A percentile compares a stretch with the other conserved stretches of the same genome.
Evolutionary conservation across 2,888 invertebrate genomes (phyloP).

Genomic region (Eucriotettix oculatus): DNA sequence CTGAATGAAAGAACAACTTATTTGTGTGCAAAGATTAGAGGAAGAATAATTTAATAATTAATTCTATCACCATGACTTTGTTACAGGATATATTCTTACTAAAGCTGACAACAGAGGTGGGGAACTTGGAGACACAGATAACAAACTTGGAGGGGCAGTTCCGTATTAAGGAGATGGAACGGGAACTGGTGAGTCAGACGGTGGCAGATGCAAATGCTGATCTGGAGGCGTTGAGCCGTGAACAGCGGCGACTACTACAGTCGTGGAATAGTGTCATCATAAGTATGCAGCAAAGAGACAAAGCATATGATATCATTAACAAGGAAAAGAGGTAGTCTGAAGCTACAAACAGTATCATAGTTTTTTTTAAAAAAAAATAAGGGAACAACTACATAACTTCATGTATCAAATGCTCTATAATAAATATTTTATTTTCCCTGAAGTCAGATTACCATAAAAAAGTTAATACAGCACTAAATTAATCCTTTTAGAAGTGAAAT

Average conservation of each 20-base stretch:
- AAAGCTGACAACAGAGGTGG: conserved; percentile 49
- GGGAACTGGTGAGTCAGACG: conserved; percentile 37
- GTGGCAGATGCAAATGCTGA: conserved; percentile 55
- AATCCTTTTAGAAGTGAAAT: too few relatives aligned
- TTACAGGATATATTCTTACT: conserved; percentile 44
- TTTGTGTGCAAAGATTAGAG: not conserved
- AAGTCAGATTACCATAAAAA: too few relatives aligned
- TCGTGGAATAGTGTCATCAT: conserved; percentile 60
- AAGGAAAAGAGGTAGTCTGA: conserved; percentile 35
- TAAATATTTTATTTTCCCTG: too few relatives aligned
- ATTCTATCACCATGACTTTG: not conserved
- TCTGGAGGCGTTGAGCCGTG: conserved; percentile 49
- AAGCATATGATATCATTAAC: conserved; percentile 40
- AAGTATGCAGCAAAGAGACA: conserved; percentile 51
- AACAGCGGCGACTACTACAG: conserved; percentile 48
- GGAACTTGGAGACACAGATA: conserved; percentile 49
- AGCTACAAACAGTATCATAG: too few relatives aligned
- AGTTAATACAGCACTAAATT: too few relatives aligned
- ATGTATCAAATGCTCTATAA: too few relatives aligned
- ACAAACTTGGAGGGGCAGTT: conserved; percentile 46
- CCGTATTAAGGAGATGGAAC: conserved; percentile 43
- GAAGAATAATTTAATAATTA: not conserved
- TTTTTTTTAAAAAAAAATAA: too few relatives aligned
- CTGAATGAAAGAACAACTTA: too few relatives aligned
- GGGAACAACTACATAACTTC: too few relatives aligned